Evolutionary conservation across 2,888 invertebrate genomes (phyloP).

Genomic region (Entomobrya multifasciata): DNA sequence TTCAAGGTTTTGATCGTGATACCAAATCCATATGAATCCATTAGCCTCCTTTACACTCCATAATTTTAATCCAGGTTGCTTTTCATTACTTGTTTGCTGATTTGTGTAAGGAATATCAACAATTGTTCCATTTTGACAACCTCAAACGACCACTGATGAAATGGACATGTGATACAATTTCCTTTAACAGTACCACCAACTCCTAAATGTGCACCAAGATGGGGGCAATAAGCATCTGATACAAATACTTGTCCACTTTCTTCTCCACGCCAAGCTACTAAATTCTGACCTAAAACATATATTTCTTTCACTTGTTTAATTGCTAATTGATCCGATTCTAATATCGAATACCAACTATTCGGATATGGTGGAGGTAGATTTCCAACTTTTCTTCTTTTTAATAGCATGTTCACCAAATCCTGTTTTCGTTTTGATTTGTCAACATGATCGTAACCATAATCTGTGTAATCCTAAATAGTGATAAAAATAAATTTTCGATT

Average conservation of each 20-base stretch:
- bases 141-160: slow-evolving; percentile 92
- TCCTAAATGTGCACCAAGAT: slow-evolving; percentile 90
- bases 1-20: slow-evolving; percentile 87
- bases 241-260: slow-evolving; percentile 85
- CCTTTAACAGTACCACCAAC: slow-evolving; percentile 87
- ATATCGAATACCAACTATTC: background rate
- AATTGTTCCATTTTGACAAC: slow-evolving; percentile 88
- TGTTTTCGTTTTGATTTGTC: too few species aligned
- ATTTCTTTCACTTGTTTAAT: background rate
- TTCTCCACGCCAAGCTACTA: slow-evolving; percentile 82
- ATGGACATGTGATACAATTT: slow-evolving; percentile 92
- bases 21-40: slow-evolving; percentile 90
- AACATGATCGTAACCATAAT: too few species aligned
- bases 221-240: slow-evolving; percentile 93
- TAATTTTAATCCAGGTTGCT: slow-evolving; percentile 83
- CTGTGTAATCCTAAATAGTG: too few species aligned
- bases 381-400: background rate
- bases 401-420: too few species aligned
- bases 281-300: slow-evolving; percentile 7
- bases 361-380: background rate
- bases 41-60: slow-evolving; percentile 89
- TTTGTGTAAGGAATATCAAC: slow-evolving; percentile 90
- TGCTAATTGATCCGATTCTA: background rate
- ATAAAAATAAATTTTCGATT: too few species aligned
- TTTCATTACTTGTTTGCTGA: too few species aligned